These are phyloP conservation scores for Lamellibrachia columna DNA, from an alignment of 2,888 invertebrate genomes.

Conservation along the genomic window DNA sequence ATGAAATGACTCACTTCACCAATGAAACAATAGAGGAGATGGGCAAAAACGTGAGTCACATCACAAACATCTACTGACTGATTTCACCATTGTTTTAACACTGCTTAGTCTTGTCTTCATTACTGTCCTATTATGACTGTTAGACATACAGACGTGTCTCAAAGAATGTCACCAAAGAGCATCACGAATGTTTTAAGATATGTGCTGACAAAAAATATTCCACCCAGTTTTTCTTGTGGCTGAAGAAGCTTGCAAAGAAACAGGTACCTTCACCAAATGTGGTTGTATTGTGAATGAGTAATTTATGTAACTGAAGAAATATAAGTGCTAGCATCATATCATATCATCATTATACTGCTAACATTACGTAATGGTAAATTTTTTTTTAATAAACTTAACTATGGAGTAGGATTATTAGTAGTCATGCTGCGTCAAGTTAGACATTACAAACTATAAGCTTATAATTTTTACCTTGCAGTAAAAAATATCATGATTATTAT, in stretches of 20 bases:
- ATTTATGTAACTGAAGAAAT: neutral
- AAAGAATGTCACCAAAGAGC: neutral
- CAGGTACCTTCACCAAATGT: neutral
- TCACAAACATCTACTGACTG: too few relatives aligned
- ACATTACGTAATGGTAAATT: neutral
- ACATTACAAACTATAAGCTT: neutral
- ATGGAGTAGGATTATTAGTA: neutral
- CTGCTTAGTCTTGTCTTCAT: too few relatives aligned
- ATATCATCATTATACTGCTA: neutral
- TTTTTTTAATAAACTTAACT: neutral
- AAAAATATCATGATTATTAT: neutral
- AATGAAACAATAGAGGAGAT: too few relatives aligned
- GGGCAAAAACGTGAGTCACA: too few relatives aligned
- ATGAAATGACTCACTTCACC: too few relatives aligned
- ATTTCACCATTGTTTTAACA: too few relatives aligned
- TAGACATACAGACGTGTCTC: neutral
- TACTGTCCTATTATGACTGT: neutral
- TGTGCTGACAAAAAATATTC: neutral
- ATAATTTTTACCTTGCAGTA: neutral
- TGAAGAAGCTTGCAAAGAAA: neutral
- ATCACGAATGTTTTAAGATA: neutral
- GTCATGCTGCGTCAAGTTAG: neutral
- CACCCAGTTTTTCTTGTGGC: neutral
- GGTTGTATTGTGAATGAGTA: neutral
- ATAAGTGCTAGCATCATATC: neutral